Base-by-base conservation (phyloP, 2,888 invertebrate species). In the Lagria hirta region DNA sequence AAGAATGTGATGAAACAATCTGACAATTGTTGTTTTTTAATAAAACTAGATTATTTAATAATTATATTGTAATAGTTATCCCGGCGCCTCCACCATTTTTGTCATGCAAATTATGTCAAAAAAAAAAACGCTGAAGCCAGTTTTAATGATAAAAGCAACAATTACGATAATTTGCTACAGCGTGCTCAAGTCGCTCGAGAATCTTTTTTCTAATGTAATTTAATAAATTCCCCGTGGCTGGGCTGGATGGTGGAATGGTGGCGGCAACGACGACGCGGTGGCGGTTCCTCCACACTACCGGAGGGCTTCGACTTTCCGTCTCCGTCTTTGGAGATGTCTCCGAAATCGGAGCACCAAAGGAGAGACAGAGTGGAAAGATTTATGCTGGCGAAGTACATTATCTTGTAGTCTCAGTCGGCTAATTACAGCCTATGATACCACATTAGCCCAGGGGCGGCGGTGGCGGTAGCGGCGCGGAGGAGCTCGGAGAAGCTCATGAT, bases 371-470 rank as follows among this genome's bases (percentile, higher is more conserved):
- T 52, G 55, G 64, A 70, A 73, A 74, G 73, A 74, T 74, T 74
- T 73, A 73, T 71, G 69, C 71, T 63, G 66, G 69, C 65, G 71
- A 73, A 75, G 74, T 74, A 74, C 73, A 74, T 75, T 75, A 75
- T 75, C 74, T 75, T 74, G 74, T 74, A 74, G 72, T 72, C 72
- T 72, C 71, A 72, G 72, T 71, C 72, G 73, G 71, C 74, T 75
- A 75, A 75, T 75, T 75, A 75, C 73, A 64, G 73, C 71, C 72
- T 73, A 74, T 73, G 73, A 74, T 73, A 72, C 73, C 73, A 72
- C 73, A 73, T 74, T 73, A 74, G 74, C 71, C 74, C 66, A 61
- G 65, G 66, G 67, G 72, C 61, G 63, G 61, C 60, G 60, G n/a
- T n/a, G n/a, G n/a, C n/a, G n/a, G n/a, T n/a, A n/a, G n/a, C n/a